Evolutionary conservation across 2,888 invertebrate species (phyloP), one percentile per base, ranked within the genome.

Genomic region (Plebejus anna): DNA sequence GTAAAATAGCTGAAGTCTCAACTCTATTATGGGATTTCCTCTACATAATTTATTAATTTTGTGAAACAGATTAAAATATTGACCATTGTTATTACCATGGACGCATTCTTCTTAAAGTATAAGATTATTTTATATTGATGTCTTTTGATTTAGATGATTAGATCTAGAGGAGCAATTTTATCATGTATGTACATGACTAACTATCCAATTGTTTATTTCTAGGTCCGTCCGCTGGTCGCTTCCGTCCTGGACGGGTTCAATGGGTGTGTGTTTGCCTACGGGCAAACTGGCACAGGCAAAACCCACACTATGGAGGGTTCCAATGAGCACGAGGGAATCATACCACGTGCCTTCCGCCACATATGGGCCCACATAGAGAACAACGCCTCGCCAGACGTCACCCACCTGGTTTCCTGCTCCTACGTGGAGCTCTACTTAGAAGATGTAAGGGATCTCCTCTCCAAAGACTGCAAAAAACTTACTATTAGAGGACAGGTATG

Each of bases 191-290:
- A 66, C 36, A 32, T 66, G 32, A 66, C 5, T 66, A 66, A 72
- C 13, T 22, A 16, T 47, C 72, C n/a, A 47, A 28, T 32, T 66
- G 32, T 66, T 66, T 61, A 32, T 75, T 5, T 16, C 0, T 86
- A 94, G 94, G 94, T 99, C 77, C 96, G 98, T 75, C 98, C 98
- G 0, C 91, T 99, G 83, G 98, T 99, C 36, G 96, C 98, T 80
- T 98, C 98, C 1, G 99, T 99, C 5, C 95, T 99, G 79, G 97
- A 98, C 86, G 99, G 99, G 1, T 99, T 99, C 92, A 99, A 99
- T 92, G 99, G 99, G 16, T 99, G 99, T 83, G 99, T 99, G 82
- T 99, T 99, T 94, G 99, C 99, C 0, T 99, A 99, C 90, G 99
- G 99, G 0, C 99, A 99, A 94, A 99, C 99, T 0, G 99, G 99